These are phyloP conservation scores for Flabesymbios commensalis DNA, from an alignment of 2,888 invertebrate genomes.

Conservation along the genomic window DNA sequence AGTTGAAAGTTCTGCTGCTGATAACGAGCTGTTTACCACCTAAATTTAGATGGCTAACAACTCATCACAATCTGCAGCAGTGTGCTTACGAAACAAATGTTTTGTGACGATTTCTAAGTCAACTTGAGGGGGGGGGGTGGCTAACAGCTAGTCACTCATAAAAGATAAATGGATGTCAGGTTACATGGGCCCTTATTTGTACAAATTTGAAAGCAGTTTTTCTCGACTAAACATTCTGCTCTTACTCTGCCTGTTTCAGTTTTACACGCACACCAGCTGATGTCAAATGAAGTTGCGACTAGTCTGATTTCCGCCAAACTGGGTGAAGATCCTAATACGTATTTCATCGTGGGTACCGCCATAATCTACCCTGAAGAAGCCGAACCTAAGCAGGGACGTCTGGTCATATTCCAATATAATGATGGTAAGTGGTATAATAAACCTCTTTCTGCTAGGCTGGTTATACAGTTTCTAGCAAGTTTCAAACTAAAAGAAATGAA, in stretches of 20 bases:
- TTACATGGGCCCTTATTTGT: no score
- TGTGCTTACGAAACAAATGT: slow-evolving; percentile 64
- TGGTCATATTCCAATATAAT: slow-evolving; percentile 81
- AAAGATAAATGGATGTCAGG: no score
- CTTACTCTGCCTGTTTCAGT: slow-evolving; percentile 71
- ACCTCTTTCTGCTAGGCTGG: no score
- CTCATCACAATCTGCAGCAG: slow-evolving; percentile 49
- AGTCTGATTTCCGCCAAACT: slow-evolving; percentile 87
- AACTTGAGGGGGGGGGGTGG: no score
- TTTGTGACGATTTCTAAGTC: slow-evolving; percentile 82
- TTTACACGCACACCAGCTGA: slow-evolving; percentile 89
- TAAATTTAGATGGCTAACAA: no score
- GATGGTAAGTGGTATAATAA: slow-evolving; percentile 71
- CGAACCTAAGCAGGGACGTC: slow-evolving; percentile 89
- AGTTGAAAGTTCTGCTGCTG: no score
- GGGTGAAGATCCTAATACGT: slow-evolving; percentile 87
- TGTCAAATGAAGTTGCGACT: slow-evolving; percentile 87
- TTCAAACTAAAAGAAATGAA: no score
- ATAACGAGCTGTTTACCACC: no score
- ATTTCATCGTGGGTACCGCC: slow-evolving; percentile 90
- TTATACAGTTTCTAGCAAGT: no score
- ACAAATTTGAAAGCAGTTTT: no score
- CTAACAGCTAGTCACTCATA: no score
- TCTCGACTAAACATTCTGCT: no score
- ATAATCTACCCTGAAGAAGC: slow-evolving; percentile 93